A percentile compares a stretch with the other conserved stretches of the same genome.
These are phyloP conservation scores for Prosapia bicincta DNA, from an alignment of 2,888 invertebrate genomes.

Conservation along the genomic window DNA sequence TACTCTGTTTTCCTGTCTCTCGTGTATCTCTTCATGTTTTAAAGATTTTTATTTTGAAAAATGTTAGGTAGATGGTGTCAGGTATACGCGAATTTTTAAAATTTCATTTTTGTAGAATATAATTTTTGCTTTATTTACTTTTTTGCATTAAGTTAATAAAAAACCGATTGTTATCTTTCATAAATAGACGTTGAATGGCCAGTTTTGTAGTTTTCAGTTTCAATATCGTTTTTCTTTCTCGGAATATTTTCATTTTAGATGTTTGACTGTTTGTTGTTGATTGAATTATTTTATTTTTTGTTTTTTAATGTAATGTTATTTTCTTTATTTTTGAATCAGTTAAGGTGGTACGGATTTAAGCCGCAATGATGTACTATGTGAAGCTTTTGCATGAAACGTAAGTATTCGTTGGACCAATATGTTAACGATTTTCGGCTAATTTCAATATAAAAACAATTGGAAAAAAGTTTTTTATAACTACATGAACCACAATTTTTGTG, in stretches of 20 bases:
- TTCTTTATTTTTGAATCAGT: conserved; percentile 20
- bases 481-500: no score
- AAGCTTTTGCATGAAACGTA: neutral
- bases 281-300: conserved; percentile 35
- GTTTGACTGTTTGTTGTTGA: conserved; percentile 25
- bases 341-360: neutral
- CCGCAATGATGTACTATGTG: neutral
- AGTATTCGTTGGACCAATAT: neutral
- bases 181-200: neutral
- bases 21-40: conserved; percentile 5
- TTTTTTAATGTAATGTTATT: conserved; percentile 34
- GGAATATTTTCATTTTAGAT: neutral
- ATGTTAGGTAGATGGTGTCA: neutral
- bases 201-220: neutral
- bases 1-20: conserved; percentile 31
- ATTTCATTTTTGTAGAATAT: neutral
- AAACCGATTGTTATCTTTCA: neutral
- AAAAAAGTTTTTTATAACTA: no score
- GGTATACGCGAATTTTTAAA: neutral
- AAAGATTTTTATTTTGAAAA: neutral
- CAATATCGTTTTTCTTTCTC: neutral
- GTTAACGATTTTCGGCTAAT: neutral
- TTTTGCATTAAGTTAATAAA: neutral
- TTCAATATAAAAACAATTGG: no score
- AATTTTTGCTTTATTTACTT: neutral